Percentiles rank a stretch among this genome's conserved stretches.
Conservation (phyloP, 2,113 vertebrate species). For the Lycocorax pyrrhopterus region DNA sequence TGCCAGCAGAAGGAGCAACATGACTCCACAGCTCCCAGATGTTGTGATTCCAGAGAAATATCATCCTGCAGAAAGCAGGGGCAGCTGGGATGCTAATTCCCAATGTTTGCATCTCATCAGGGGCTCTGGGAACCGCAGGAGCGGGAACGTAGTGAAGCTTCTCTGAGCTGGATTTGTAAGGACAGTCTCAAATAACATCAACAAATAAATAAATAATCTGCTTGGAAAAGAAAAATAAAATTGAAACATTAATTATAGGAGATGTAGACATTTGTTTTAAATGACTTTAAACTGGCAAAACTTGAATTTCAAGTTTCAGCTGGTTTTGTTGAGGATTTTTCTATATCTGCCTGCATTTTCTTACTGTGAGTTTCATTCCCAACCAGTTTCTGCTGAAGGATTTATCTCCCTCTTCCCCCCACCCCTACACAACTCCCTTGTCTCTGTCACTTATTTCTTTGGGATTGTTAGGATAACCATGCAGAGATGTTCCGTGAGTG, state of each 20-base stretch:
- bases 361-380: background rate
- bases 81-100: background rate
- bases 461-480: background rate
- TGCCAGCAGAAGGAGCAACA: background rate
- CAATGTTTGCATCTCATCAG: background rate
- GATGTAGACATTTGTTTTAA: background rate
- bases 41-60: background rate
- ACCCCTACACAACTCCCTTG: fast-evolving
- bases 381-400: background rate
- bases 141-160: background rate
- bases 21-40: background rate
- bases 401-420: background rate
- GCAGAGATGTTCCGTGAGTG: background rate
- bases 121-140: background rate
- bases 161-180: background rate
- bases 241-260: background rate
- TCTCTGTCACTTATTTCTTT: background rate
- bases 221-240: background rate
- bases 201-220: background rate
- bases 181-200: background rate
- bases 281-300: background rate
- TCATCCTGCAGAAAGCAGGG: background rate
- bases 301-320: background rate
- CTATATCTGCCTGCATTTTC: background rate
- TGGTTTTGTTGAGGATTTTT: background rate